Percentiles rank a stretch among this genome's conserved stretches.
These are phyloP conservation scores for Abrostola tripartita DNA, from an alignment of 2,888 invertebrate genomes.

Conservation along the genomic window DNA sequence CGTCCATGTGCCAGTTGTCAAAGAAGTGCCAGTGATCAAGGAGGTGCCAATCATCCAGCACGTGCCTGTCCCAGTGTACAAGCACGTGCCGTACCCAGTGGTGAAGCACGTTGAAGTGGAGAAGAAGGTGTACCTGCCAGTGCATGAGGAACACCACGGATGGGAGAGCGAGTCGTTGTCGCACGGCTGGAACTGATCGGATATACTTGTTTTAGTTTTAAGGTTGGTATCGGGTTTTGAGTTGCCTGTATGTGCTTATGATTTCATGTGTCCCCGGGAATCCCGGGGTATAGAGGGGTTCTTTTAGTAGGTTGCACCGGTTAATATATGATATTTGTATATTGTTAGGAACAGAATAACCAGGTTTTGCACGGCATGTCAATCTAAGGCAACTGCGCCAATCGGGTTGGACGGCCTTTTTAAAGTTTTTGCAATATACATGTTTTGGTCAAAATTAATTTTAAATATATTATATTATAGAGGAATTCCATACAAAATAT, in stretches of 20 bases:
- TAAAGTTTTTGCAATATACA: background rate
- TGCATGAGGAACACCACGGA: slow-evolving; percentile 75
- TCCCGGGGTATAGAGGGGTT: too few species aligned
- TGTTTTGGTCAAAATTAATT: too few species aligned
- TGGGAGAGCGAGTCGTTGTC: slow-evolving; percentile 84
- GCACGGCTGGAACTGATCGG: slow-evolving; percentile 85
- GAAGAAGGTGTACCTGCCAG: slow-evolving; percentile 80
- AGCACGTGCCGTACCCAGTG: slow-evolving; percentile 78
- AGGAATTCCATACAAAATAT: too few species aligned
- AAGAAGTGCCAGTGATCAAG: slow-evolving; percentile 82
- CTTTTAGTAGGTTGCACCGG: background rate
- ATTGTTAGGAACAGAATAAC: too few species aligned
- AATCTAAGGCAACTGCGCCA: too few species aligned
- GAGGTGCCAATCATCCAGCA: slow-evolving; percentile 82
- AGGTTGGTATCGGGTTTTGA: slow-evolving; percentile 66
- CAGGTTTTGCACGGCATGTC: too few species aligned
- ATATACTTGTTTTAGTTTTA: slow-evolving; percentile 59
- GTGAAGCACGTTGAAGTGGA: slow-evolving; percentile 80
- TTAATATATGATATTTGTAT: too few species aligned
- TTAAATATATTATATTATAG: too few species aligned
- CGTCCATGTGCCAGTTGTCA: slow-evolving; percentile 80
- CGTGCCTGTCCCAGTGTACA: slow-evolving; percentile 77
- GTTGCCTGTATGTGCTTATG: background rate
- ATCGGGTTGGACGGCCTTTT: too few species aligned
- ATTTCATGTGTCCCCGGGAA: too few species aligned